Evolutionary conservation across 2,113 vertebrate species (phyloP), one percentile per base, ranked within the genome.

Genomic region (Bujurquina vittata): DNA sequence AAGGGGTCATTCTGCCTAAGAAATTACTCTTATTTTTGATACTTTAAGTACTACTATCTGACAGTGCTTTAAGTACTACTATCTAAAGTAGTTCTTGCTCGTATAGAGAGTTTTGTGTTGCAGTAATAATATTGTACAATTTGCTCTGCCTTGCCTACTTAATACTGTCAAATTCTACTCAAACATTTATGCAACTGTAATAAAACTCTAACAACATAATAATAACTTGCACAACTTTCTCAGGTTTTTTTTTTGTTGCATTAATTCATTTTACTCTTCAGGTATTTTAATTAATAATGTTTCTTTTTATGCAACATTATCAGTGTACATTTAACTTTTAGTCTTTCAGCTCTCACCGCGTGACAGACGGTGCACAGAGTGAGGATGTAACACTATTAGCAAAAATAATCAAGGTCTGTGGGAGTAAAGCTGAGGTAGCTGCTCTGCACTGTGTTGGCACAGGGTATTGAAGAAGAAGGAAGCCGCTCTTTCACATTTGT

Each of bases 401-500:
- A 9, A 9, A 9, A 9, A 35, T 35, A 2, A 35, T 35, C 6
- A 35, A 35, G 7, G 7, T 35, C 35, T 35, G 35, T 35, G 35
- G 7, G 35, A 35, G 35, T 35, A 8, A 35, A 9, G 35, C 7
- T 35, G 7, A 35, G 33, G 33, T 35, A 35, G 33, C 33, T 35
- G 33, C 5, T 35, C 33, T 35, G 33, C 33, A 35, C 7, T 35
- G 33, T 35, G 33, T 35, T 35, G 35, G 35, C 7, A 8, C 35
- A 35, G 2, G 35, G 35, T 7, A 35, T 35, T 35, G 35, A 35
- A 35, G 35, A 37, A 37, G 35, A 37, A 37, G 9, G 35, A 43
- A 67, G 9, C 0, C 0, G 22, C 5, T 46, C 37, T 46, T 22
- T 26, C 5, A 46, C 23, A 3, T 26, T 0, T 67, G 8, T 26